Base-by-base conservation (phyloP, 1,140 invertebrate genomes). In the Oncopeltus fasciatus region DNA sequence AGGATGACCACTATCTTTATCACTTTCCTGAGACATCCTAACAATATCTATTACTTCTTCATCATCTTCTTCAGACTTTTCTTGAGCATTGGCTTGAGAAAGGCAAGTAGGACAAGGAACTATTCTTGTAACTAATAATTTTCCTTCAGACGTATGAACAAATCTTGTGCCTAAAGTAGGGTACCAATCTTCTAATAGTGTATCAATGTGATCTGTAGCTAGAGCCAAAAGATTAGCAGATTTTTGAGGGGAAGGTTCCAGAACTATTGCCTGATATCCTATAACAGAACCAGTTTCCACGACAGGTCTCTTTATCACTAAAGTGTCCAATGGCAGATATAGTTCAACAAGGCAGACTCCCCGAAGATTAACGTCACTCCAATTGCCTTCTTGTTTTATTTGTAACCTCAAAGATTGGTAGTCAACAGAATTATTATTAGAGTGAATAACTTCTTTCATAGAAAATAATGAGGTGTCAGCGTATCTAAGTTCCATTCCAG, bases 151-250 rank as follows among this genome's bases (percentile, higher is more conserved):
- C 0, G 94, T 98, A 71, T 99, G 96, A 1, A 95, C 92, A 75
- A 99, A 99, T 47, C 95, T 80, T 1, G 95, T 98, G 5, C 95
- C 88, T 49, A 95, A 76, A 0, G 91, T 91, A 0, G 94, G 94
- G 76, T 95, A 98, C 95, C 96, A 99, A 74, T 99, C 96, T 74
- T 99, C 96, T 0, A 99, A 74, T 24, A 99, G 74, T 57, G 94
- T 87, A 72, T 99, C 96, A 67, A 99, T 91, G 71, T 98, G 93
- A 72, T 97, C 93, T 0, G 97, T 91, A n/a, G 92, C 82, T 18
- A 95, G 74, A 0, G 94, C 88, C 49, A 98, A 71, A 16, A 99
- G 72, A 70, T 92, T 89, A 0, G 94, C 85, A 60, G 91, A 81
- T 66, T 83, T 83, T 74, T 87, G 85, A 44, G 84, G 79, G 62